phyloP scores from a whole-genome alignment of 2,888 invertebrate genomes.

The Xiphydria camelus region DNA sequence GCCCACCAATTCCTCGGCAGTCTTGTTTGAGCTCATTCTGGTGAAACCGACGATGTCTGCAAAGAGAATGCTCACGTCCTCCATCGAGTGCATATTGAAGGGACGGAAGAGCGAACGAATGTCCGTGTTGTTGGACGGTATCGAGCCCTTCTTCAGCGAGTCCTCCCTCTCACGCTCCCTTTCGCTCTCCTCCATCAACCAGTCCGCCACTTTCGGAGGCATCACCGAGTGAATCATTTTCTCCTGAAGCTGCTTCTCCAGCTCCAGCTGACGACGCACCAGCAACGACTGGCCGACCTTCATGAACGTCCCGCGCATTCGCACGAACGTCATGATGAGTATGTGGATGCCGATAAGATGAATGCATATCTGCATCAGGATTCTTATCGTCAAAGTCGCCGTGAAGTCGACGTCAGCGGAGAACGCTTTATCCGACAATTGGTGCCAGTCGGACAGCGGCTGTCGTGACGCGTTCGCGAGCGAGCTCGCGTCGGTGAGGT shows the following conservation, averaged over 20 bases:
- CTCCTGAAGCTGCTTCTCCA: slow-evolving; percentile 93
- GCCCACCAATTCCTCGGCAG: slow-evolving; percentile 92
- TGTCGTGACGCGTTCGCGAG: neutral
- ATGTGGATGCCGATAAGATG: slow-evolving; percentile 93
- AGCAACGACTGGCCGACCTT: slow-evolving; percentile 92
- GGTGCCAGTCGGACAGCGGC: neutral
- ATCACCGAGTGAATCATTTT: slow-evolving; percentile 98
- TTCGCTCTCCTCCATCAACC: slow-evolving; percentile 78
- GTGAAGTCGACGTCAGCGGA: slow-evolving; percentile 37
- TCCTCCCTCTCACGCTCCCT: slow-evolving; percentile 65
- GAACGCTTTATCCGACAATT: slow-evolving; percentile 4
- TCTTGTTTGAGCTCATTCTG: slow-evolving; percentile 95
- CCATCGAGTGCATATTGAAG: slow-evolving; percentile 97
- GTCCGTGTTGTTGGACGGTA: slow-evolving; percentile 62
- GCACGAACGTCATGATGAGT: slow-evolving; percentile 87
- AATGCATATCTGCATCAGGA: slow-evolving; percentile 84
- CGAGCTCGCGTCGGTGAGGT: slow-evolving; percentile 1
- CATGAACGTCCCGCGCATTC: slow-evolving; percentile 95
- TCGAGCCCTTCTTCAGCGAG: slow-evolving; percentile 54
- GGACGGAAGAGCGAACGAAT: slow-evolving; percentile 87
- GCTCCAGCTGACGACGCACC: slow-evolving; percentile 85
- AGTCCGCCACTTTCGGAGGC: slow-evolving; percentile 91
- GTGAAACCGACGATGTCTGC: slow-evolving; percentile 99
- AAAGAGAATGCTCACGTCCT: slow-evolving; percentile 93
- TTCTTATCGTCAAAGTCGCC: slow-evolving; percentile 65